Evolutionary conservation across 1,140 invertebrate genomes (phyloP).

Genomic region (Drosophila sulfurigaster): DNA sequence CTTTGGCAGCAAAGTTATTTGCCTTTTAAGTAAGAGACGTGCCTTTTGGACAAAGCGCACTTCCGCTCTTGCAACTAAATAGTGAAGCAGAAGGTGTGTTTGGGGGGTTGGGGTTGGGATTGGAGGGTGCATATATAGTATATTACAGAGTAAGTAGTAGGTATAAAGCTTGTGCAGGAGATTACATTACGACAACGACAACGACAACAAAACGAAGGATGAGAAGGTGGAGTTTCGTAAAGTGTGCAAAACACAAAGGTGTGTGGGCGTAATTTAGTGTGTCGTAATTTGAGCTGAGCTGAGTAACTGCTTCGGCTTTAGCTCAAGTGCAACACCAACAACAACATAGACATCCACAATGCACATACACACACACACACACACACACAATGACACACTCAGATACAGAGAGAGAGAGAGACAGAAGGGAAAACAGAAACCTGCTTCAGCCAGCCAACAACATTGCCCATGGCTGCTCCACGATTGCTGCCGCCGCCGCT

Average conservation of each 20-base stretch:
- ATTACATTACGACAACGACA: conserved; percentile 15
- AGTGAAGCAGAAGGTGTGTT: background rate
- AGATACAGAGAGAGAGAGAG: background rate
- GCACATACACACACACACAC: background rate
- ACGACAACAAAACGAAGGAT: conserved; percentile 5
- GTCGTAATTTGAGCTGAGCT: conserved; percentile 31
- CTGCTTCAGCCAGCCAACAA: conserved; percentile 92
- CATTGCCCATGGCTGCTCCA: conserved; percentile 88
- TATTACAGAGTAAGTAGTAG: background rate
- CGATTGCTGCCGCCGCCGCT: conserved; percentile 88
- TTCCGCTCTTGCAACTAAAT: conserved; percentile 1
- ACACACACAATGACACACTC: conserved; percentile 8
- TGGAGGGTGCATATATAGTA: background rate
- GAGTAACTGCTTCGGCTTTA: conserved; percentile 12
- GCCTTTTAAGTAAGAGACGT: background rate
- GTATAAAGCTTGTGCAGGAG: conserved; percentile 30
- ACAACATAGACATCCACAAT: background rate
- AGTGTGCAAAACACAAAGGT: background rate
- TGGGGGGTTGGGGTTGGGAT: background rate
- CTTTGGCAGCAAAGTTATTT: background rate
- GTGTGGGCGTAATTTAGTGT: conserved; percentile 15
- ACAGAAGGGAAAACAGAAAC: conserved; percentile 83
- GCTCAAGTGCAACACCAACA: conserved; percentile 4
- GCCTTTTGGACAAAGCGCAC: background rate
- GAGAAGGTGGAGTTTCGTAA: background rate